phyloP scores from a whole-genome alignment of 2,113 vertebrate species.

The Xenus cinereus region DNA sequence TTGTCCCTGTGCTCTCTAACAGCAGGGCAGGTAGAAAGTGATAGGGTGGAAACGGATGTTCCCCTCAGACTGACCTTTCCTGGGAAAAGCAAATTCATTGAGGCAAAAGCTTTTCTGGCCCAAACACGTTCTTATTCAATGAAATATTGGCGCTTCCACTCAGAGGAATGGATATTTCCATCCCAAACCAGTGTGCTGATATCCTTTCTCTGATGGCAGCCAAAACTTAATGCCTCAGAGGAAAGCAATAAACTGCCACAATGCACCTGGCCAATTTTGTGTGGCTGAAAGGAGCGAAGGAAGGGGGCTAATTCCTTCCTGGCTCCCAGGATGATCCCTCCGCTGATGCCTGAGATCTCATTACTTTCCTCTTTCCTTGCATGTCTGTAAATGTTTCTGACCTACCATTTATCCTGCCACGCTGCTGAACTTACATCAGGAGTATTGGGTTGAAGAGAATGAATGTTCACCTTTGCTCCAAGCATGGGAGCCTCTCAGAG shows the following conservation, averaged over 20 bases:
- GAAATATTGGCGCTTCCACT: slow-evolving; percentile 21
- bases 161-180: slow-evolving; percentile 5
- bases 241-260: slow-evolving; percentile 42
- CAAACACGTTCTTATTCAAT: not conserved
- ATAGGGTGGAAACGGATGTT: not conserved
- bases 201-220: slow-evolving; percentile 43
- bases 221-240: slow-evolving; percentile 43
- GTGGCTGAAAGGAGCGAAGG: not conserved
- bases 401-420: not conserved
- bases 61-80: slow-evolving; percentile 13
- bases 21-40: not conserved
- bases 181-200: slow-evolving; percentile 17
- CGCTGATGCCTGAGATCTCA: not conserved
- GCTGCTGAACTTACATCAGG: not conserved
- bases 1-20: not conserved
- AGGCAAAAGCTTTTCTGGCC: slow-evolving; percentile 20
- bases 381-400: not conserved
- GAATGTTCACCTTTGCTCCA: not conserved
- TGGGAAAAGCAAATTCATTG: slow-evolving; percentile 12
- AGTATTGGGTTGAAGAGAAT: not conserved
- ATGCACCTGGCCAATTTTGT: slow-evolving; percentile 9
- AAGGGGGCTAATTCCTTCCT: slow-evolving; percentile 45
- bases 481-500: not conserved
- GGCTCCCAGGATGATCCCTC: slow-evolving; percentile 24
- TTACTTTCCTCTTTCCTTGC: not conserved